Evolutionary conservation across 1,140 invertebrate species (phyloP).

Genomic region (Lysiphlebus fabarum): DNA sequence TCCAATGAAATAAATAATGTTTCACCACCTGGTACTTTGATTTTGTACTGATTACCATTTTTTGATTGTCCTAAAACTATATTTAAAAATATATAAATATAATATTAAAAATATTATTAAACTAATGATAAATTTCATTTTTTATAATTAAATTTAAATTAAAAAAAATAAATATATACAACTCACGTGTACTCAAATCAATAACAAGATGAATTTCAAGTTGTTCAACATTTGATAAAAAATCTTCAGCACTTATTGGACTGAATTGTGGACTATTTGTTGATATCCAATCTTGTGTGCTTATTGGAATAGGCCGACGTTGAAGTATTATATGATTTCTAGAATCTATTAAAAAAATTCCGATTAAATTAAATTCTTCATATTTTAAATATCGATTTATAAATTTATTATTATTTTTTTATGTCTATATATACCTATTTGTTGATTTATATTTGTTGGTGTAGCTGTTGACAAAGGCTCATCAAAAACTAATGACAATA

Average conservation of each 20-base stretch:
- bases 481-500: too few species aligned
- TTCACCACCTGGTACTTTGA: constrained; percentile 38
- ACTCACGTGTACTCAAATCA: constrained; percentile 38
- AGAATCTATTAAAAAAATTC: background rate
- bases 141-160: too few species aligned
- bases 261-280: constrained; percentile 32
- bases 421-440: background rate
- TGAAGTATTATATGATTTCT: constrained; percentile 14
- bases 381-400: background rate
- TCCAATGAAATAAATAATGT: constrained; percentile 41
- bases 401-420: too few species aligned
- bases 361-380: background rate
- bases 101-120: too few species aligned
- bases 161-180: background rate
- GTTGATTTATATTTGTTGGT: background rate
- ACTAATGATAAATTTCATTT: too few species aligned
- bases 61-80: constrained; percentile 34
- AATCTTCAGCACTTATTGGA: constrained; percentile 32
- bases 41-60: constrained; percentile 34
- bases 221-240: constrained; percentile 37
- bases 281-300: constrained; percentile 35
- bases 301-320: constrained; percentile 28
- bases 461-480: background rate
- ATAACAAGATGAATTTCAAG: constrained; percentile 42
- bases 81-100: background rate